Percentiles rank a stretch among this genome's conserved stretches.
These are phyloP conservation scores for Oryzias dopingdopingensis DNA, from an alignment of 2,797 vertebrate species.

Conservation along the genomic window DNA sequence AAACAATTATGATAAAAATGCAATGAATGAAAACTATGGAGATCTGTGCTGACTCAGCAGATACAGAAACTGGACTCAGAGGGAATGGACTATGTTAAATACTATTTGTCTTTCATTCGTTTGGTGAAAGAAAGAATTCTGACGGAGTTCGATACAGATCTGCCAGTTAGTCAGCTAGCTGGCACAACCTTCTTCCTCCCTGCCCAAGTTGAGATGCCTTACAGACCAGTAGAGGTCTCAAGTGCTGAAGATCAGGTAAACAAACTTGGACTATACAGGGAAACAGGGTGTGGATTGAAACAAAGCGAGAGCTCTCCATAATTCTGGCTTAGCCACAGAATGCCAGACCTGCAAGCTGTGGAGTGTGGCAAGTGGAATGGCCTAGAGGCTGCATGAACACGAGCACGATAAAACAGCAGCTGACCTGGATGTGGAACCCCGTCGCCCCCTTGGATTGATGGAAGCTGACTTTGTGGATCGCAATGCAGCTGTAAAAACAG, in stretches of 20 bases:
- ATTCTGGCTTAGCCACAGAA: constrained; percentile 16
- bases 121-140: constrained; percentile 39
- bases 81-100: constrained; percentile 22
- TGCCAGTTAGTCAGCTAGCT: constrained; percentile 28
- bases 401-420: constrained; percentile 34
- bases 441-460: constrained; percentile 43
- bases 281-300: constrained; percentile 32
- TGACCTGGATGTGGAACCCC: constrained; percentile 37
- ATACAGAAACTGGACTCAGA: constrained; percentile 44
- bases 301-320: constrained; percentile 37
- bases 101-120: constrained; percentile 40
- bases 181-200: constrained; percentile 48
- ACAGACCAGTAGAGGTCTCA: constrained; percentile 53
- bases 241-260: constrained; percentile 13
- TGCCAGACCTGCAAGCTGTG: constrained; percentile 12
- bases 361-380: constrained; percentile 15
- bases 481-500: constrained; percentile 53
- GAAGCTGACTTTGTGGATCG: constrained; percentile 48
- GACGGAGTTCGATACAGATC: constrained; percentile 22
- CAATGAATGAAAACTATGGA: constrained; percentile 38
- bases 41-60: constrained; percentile 45
- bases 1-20: constrained; percentile 21
- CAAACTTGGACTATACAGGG: constrained; percentile 34
- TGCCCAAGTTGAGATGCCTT: constrained; percentile 69
- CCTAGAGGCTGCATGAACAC: constrained; percentile 33